Evolutionary conservation across 1,140 invertebrate genomes (phyloP), one percentile per base, ranked within the genome.

Genomic region (Micrasema longulum): DNA sequence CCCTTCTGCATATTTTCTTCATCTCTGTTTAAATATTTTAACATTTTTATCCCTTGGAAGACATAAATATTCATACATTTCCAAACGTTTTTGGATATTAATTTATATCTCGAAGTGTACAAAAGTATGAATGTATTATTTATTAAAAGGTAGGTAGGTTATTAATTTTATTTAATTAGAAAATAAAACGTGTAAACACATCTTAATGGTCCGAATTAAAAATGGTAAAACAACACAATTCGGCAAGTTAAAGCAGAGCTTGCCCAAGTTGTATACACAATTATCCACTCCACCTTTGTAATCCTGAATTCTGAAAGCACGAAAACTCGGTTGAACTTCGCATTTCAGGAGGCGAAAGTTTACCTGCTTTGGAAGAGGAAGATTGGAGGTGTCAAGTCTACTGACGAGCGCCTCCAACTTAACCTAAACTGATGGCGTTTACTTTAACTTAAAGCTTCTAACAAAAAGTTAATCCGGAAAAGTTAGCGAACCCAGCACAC

Each of bases 331-430:
- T 5, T 18, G 43, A 62, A 35, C 43, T 62, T 20, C 53, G 6
- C 53, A 26, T 20, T 35, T 35, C 31, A 7, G 11, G 18, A n/a
- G n/a, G n/a, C n/a, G n/a, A n/a, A 67, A 67, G 47, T 67, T 67
- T 52, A 31, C 64, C 48, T 47, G 64, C 20, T 53, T 26, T 22
- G 18, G 26, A 55, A 55, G 38, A 36, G 16, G 48, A 55, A 57
- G 52, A 68, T 68, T 57, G 66, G 50, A 68, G 66, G 50, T 68
- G 66, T 68, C 66, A 68, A 47, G 23, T 31, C 31, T n/a, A 5
- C 64, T 52, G 64, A 66, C 64, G 64, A 20, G 57, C 9, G n/a
- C 57, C 18, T 14, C 16, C 20, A 26, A 26, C 36, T 36, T 38
- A 60, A 38, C 55, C 38, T 31, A 18, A 22, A 4, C 57, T n/a